phyloP scores from a whole-genome alignment of 2,888 invertebrate species.

The Lathronympha strigana region DNA sequence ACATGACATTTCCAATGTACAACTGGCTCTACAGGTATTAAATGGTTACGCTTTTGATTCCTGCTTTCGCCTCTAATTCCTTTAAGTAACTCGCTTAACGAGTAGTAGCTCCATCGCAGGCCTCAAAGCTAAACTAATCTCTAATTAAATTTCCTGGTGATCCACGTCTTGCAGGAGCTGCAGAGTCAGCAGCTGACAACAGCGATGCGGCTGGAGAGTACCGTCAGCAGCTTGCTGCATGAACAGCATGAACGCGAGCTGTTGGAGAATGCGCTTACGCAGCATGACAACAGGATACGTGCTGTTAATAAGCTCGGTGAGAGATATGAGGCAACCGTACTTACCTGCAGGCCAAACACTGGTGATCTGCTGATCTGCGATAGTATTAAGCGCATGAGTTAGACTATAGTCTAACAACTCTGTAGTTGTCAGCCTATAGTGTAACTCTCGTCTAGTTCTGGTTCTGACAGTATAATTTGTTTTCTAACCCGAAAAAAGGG shows the following conservation, averaged over 20 bases:
- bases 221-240: constrained; percentile 75
- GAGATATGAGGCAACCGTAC: neutral
- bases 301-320: constrained; percentile 69
- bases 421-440: too few species aligned
- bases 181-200: constrained; percentile 80
- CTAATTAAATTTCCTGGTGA: constrained; percentile 31
- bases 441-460: too few species aligned
- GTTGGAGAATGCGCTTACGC: constrained; percentile 73
- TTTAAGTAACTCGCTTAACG: too few species aligned
- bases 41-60: too few species aligned
- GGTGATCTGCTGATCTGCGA: too few species aligned
- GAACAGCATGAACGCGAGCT: constrained; percentile 77
- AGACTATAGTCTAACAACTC: too few species aligned
- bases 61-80: too few species aligned
- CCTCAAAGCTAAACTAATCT: neutral
- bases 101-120: too few species aligned
- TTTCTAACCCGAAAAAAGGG: too few species aligned
- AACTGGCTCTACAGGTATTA: constrained; percentile 75
- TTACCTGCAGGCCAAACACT: too few species aligned
- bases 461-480: too few species aligned
- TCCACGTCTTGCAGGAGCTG: constrained; percentile 63
- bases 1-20: constrained; percentile 79
- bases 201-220: constrained; percentile 76
- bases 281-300: constrained; percentile 72
- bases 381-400: too few species aligned